Evolutionary conservation across 2,113 vertebrate genomes (phyloP), one percentile per base, ranked within the genome.

Genomic region (Melanocharis versteri): DNA sequence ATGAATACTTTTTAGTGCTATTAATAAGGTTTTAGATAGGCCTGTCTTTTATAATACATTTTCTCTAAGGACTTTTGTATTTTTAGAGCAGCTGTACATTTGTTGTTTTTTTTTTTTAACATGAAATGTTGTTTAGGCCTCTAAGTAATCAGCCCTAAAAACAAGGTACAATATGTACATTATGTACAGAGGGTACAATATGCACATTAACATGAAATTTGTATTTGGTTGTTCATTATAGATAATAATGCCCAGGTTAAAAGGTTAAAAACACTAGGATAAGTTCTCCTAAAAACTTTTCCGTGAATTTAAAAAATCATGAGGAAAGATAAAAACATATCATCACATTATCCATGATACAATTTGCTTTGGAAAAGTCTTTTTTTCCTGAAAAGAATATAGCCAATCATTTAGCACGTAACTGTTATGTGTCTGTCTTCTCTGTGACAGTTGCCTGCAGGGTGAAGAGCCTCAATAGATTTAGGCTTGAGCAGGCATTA

Each of bases 381-480:
- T 37, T 83, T 75, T 83, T 83, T 39, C 54, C 40, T 70, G 27
- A n/a, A 88, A 84, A 87, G 7, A 58, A 64, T 60, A 58, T 51
- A 80, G 37, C 53, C 28, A 71, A 7, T 66, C 40, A 83, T 92
- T 94, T 90, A 89, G 5, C 39, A 57, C 47, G 28, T 86, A 77
- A 39, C 28, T 83, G 27, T 70, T 64, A 56, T 4, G 3, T 84
- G 56, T 89, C 76, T 92, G 51, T 94, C 76, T 91, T 94, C 47
- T 56, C 24, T 89, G 31, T 82, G 81, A 81, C 83, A 89, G 60
- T 82, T 94, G 89, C 86, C 89, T 94, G 39, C 56, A 94, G 89
- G 72, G 48, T 95, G 86, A 93, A 87, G 60, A 92, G 28, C 24
- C 83, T 90, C 86, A 45, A 45, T 6, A 91, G 89, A 71, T 7